A percentile compares a stretch with the other conserved stretches of the same genome.
Evolutionary conservation across 1,140 invertebrate species (phyloP).

Genomic region (Grapholita molesta): DNA sequence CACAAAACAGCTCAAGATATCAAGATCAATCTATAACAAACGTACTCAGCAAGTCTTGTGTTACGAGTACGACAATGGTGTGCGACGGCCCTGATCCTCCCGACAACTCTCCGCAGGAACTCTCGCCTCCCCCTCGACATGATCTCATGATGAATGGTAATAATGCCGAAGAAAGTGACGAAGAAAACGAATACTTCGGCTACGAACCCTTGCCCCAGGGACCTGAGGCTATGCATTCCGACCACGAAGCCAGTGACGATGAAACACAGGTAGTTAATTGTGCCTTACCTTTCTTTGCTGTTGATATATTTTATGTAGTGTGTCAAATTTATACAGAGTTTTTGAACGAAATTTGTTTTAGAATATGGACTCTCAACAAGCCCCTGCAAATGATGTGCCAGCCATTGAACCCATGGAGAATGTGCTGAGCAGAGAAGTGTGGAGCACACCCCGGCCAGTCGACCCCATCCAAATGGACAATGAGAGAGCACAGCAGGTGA

Average conservation of each 20-base stretch:
- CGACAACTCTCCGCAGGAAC: slow-evolving; percentile 59
- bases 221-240: slow-evolving; percentile 49
- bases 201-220: slow-evolving; percentile 66
- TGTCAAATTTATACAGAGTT: not conserved
- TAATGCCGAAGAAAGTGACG: slow-evolving; percentile 61
- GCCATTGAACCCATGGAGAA: slow-evolving; percentile 67
- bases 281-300: not conserved
- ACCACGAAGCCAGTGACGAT: slow-evolving; percentile 49
- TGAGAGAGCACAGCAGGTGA: slow-evolving; percentile 67
- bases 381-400: slow-evolving; percentile 51
- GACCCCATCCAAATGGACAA: slow-evolving; percentile 71
- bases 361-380: slow-evolving; percentile 26
- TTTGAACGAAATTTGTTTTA: slow-evolving; percentile 22
- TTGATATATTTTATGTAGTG: not conserved
- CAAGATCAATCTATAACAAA: too few species aligned
- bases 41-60: not conserved
- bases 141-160: slow-evolving; percentile 57
- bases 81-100: slow-evolving; percentile 68
- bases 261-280: slow-evolving; percentile 38
- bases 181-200: slow-evolving; percentile 63
- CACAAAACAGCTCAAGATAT: too few species aligned
- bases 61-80: slow-evolving; percentile 44
- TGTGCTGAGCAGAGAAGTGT: slow-evolving; percentile 59
- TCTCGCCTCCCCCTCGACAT: slow-evolving; percentile 56
- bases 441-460: slow-evolving; percentile 53